Evolutionary conservation across 2,888 invertebrate genomes (phyloP), one percentile per base, ranked within the genome.

Genomic region (Drosophila falleni): DNA sequence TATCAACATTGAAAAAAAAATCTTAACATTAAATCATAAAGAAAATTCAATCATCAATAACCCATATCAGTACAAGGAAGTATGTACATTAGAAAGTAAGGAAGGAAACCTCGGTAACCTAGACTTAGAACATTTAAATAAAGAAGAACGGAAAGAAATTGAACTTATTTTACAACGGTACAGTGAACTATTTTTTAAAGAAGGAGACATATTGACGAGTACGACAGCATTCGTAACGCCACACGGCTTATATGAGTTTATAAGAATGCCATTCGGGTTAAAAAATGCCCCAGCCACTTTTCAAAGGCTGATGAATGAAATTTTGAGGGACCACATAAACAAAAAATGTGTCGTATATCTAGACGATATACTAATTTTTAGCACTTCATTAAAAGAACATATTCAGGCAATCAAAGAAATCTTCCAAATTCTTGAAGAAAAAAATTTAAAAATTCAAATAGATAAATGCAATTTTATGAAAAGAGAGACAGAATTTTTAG

Each of bases 331-430:
- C 19, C 26, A 26, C 26, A 53, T 53, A 13, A 41, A 39, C 13
- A 53, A 53, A 53, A 37, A 13, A 5, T 53, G 51, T 26, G 37
- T 53, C 11, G 51, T 53, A 11, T 55, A 55, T 29, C n/a, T 55
- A 31, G 54, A 55, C 33, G 55, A 55, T 16, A 55, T 55, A 9
- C 26, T 54, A n/a, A 15, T 54, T 15, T 53, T 53, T 26, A 53
- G 51, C 37, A 35, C 51, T 15, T 53, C 37, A 13, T 23, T 53
- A 23, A 23, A 53, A 23, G 26, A 53, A 39, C 51, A 53, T 53
- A 35, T 53, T 35, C n/a, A 5, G 29, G 39, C 23, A 10, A 15
- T 41, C 39, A 54, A 15, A 3, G 26, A 39, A 42, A 41, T 54
- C 39, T 54, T 54, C 29, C 23, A 39, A 54, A 39, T 39, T 13